Evolutionary conservation across 2,113 vertebrate genomes (phyloP).

Genomic region (Perccottus glenii): DNA sequence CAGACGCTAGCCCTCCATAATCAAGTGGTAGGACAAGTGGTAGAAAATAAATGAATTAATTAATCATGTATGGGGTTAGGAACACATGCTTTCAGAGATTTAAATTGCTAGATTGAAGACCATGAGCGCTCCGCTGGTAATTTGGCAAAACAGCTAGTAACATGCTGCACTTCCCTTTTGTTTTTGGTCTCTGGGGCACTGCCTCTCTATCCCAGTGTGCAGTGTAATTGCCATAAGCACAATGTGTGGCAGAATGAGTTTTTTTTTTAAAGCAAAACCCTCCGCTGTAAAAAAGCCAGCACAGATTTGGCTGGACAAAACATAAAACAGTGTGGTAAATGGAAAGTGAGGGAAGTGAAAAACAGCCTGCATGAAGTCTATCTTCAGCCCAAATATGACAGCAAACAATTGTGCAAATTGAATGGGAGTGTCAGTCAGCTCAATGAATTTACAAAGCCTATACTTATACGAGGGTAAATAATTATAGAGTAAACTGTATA

Average conservation of each 20-base stretch:
- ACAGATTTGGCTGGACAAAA: background rate
- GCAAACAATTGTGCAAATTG: background rate
- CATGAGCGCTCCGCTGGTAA: background rate
- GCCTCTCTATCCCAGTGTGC: constrained; percentile 22
- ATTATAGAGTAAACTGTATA: background rate
- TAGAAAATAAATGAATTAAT: background rate
- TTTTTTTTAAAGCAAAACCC: constrained; percentile 32
- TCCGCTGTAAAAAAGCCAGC: background rate
- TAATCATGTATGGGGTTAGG: constrained; percentile 8
- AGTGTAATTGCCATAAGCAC: constrained; percentile 26
- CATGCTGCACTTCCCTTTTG: constrained; percentile 8
- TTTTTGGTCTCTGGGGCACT: constrained; percentile 1
- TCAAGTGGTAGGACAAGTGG: background rate
- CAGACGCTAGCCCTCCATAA: too few species aligned
- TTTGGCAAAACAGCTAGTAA: constrained; percentile 15
- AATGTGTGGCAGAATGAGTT: constrained; percentile 11
- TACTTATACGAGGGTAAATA: background rate
- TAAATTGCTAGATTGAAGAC: background rate
- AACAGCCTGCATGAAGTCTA: background rate
- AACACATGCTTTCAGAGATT: constrained; percentile 8
- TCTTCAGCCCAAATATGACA: constrained; percentile 15
- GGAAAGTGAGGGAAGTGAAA: background rate
- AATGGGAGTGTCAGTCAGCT: background rate
- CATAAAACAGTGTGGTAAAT: background rate
- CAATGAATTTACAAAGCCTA: background rate